These are phyloP conservation scores for Neoaliturus tenellus DNA, from an alignment of 2,888 invertebrate species.

Conservation along the genomic window DNA sequence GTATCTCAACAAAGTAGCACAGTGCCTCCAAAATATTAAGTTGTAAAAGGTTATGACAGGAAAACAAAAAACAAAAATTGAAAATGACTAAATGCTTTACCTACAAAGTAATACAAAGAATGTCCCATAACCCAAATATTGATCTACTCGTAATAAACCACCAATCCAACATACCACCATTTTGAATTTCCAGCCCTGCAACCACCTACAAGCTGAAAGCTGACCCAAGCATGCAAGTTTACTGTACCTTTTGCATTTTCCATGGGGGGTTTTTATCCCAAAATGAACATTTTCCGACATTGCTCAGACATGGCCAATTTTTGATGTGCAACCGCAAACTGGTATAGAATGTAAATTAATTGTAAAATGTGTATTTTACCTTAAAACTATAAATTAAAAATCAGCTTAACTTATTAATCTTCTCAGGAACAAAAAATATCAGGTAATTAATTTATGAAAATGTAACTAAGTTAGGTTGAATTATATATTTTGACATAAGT, in stretches of 20 bases:
- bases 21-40: too few species aligned
- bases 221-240: neutral
- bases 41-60: too few species aligned
- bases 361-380: slow-evolving; percentile 6
- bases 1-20: too few species aligned
- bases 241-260: neutral
- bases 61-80: too few species aligned
- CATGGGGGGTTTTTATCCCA: slow-evolving; percentile 9
- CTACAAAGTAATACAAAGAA: neutral
- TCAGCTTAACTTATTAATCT: too few species aligned
- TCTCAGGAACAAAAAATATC: too few species aligned
- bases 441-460: too few species aligned
- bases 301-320: neutral
- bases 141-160: neutral
- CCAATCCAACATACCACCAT: neutral
- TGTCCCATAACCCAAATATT: neutral
- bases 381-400: neutral
- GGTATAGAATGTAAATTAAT: slow-evolving; percentile 21
- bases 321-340: neutral
- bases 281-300: neutral
- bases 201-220: slow-evolving; percentile 7
- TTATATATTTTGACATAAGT: too few species aligned
- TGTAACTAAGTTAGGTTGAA: too few species aligned
- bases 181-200: neutral
- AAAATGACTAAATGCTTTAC: too few species aligned